Conservation (phyloP, 2,113 vertebrate species). For the Accipiter virgatus region DNA sequence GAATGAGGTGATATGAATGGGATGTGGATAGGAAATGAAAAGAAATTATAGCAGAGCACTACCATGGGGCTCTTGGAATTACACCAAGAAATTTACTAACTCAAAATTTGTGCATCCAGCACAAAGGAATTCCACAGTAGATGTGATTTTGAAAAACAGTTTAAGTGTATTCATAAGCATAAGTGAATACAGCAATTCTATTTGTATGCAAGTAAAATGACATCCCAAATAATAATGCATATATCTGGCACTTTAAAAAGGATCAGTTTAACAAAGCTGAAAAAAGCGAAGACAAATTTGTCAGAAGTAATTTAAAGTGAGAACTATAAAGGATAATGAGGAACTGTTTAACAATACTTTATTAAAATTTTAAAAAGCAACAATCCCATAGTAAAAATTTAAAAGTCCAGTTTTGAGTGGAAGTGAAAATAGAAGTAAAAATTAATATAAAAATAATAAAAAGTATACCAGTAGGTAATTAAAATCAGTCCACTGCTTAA, state of each 20-base stretch:
- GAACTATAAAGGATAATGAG: background rate
- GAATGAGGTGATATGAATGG: background rate
- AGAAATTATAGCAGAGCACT: background rate
- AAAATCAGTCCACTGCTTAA: background rate
- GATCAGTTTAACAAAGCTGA: background rate
- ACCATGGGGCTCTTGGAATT: background rate
- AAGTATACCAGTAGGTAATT: background rate
- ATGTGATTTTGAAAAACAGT: background rate
- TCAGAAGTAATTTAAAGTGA: background rate
- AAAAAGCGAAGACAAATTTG: background rate
- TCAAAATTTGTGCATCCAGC: background rate
- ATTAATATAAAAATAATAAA: background rate
- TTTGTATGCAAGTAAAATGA: background rate
- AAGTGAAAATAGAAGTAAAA: background rate
- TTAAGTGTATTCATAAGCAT: background rate
- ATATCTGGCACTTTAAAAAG: background rate
- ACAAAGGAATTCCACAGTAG: background rate
- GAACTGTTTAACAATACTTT: background rate
- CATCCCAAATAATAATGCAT: background rate
- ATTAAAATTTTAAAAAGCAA: background rate
- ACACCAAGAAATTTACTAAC: background rate
- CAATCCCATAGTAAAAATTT: background rate
- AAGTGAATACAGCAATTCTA: background rate
- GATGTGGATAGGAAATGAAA: background rate
- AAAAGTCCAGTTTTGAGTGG: background rate